Conservation (phyloP, 2,797 vertebrate genomes). For the Protonibea diacanthus region DNA sequence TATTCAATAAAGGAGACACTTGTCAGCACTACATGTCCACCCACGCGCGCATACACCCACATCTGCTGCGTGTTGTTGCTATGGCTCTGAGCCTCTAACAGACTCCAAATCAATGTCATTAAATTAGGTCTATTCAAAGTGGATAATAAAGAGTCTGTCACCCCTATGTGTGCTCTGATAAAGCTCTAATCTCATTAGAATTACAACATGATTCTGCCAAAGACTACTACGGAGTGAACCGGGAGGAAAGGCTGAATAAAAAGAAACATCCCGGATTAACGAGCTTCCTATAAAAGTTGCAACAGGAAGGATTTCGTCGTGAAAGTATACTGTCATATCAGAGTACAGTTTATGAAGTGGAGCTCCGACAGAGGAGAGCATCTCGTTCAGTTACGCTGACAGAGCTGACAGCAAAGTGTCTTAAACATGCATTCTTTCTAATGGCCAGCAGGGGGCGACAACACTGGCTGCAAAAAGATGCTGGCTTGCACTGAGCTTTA, state of each 20-base stretch:
- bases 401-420: no score
- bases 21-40: slow-evolving; percentile 46
- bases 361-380: neutral
- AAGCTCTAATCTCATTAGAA: slow-evolving; percentile 66
- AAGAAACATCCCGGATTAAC: slow-evolving; percentile 14
- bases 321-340: neutral
- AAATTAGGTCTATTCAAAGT: slow-evolving; percentile 67
- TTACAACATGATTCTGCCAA: slow-evolving; percentile 31
- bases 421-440: no score
- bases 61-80: slow-evolving; percentile 39
- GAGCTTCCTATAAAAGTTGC: slow-evolving; percentile 1
- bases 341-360: slow-evolving; percentile 19
- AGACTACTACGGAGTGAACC: slow-evolving; percentile 23
- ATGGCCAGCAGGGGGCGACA: no score
- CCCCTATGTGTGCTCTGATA: slow-evolving; percentile 59
- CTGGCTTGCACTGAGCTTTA: no score
- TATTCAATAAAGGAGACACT: slow-evolving; percentile 63
- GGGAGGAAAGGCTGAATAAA: slow-evolving; percentile 27
- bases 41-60: slow-evolving; percentile 41
- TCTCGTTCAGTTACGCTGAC: neutral
- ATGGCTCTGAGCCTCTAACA: slow-evolving; percentile 49
- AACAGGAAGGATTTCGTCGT: slow-evolving; percentile 10
- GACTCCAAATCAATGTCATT: slow-evolving; percentile 69
- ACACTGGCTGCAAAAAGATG: no score
- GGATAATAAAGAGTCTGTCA: slow-evolving; percentile 72